These are phyloP conservation scores for Mus minutoides DNA, from an alignment of 2,797 vertebrate genomes.

Conservation along the genomic window DNA sequence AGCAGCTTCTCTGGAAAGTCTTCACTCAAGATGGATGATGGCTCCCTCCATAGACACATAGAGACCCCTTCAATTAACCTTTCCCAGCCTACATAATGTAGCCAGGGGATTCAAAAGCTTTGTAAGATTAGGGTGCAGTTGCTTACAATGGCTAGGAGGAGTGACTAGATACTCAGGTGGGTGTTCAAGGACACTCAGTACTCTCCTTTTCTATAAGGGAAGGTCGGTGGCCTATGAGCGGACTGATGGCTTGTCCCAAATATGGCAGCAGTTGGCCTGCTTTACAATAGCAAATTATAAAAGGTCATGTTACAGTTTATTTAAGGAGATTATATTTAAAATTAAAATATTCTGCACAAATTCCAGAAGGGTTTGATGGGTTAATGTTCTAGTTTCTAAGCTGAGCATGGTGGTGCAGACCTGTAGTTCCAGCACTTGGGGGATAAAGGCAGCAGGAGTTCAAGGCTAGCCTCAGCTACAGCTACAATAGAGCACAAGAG, in stretches of 20 bases:
- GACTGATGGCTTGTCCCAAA: background rate
- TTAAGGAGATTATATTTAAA: conserved; percentile 33
- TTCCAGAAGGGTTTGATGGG: conserved; percentile 17
- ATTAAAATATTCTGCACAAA: background rate
- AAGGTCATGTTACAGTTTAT: background rate
- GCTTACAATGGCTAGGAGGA: background rate
- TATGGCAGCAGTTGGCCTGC: background rate
- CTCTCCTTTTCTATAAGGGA: background rate
- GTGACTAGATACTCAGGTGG: background rate
- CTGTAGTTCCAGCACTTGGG: background rate
- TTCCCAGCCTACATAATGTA: background rate
- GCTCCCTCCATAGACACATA: background rate
- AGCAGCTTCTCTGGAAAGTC: background rate
- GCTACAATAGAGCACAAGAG: background rate
- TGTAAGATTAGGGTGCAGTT: background rate
- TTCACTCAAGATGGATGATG: background rate
- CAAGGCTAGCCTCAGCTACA: background rate
- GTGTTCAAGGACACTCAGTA: background rate
- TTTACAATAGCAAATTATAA: background rate
- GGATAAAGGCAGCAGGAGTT: background rate
- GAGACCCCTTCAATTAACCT: too few relatives aligned
- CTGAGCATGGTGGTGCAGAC: background rate
- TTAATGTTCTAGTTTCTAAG: conserved; percentile 21
- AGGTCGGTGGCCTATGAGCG: background rate
- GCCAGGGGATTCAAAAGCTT: background rate